Evolutionary conservation across 2,888 invertebrate genomes (phyloP).

Genomic region (Serrognathus titanus): DNA sequence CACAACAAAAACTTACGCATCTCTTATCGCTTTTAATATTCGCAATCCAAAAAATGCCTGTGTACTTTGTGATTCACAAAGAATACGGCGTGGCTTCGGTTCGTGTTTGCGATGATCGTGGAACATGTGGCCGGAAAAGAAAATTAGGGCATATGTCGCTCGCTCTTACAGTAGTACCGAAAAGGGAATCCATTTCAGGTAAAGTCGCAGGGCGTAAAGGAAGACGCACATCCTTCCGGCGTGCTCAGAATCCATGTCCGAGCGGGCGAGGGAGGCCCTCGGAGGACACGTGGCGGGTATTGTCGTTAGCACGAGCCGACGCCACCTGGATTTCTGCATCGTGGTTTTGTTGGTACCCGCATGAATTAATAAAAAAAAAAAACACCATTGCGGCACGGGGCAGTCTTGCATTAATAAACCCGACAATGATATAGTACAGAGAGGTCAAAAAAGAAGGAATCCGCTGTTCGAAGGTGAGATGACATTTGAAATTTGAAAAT

Average conservation of each 20-base stretch:
- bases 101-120: background rate
- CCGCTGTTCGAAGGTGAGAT: too few relatives aligned
- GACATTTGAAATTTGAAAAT: too few relatives aligned
- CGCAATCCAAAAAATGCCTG: too few relatives aligned
- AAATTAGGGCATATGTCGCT: constrained; percentile 20
- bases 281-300: background rate
- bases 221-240: constrained; percentile 33
- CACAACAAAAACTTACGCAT: too few relatives aligned
- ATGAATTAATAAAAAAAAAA: background rate
- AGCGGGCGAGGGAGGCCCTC: constrained; percentile 24
- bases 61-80: too few relatives aligned
- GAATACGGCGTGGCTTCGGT: too few relatives aligned
- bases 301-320: constrained; percentile 1
- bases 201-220: constrained; percentile 28
- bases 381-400: background rate
- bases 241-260: constrained; percentile 23
- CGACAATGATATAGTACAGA: too few relatives aligned
- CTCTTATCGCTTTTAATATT: too few relatives aligned
- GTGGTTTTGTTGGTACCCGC: constrained; percentile 14
- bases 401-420: too few relatives aligned
- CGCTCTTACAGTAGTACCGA: constrained; percentile 3
- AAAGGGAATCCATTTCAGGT: constrained; percentile 23
- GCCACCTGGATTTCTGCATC: constrained; percentile 12
- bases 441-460: too few relatives aligned
- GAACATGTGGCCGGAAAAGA: too few relatives aligned